phyloP scores from a whole-genome alignment of 2,888 invertebrate genomes.

The Erebia ligea region DNA sequence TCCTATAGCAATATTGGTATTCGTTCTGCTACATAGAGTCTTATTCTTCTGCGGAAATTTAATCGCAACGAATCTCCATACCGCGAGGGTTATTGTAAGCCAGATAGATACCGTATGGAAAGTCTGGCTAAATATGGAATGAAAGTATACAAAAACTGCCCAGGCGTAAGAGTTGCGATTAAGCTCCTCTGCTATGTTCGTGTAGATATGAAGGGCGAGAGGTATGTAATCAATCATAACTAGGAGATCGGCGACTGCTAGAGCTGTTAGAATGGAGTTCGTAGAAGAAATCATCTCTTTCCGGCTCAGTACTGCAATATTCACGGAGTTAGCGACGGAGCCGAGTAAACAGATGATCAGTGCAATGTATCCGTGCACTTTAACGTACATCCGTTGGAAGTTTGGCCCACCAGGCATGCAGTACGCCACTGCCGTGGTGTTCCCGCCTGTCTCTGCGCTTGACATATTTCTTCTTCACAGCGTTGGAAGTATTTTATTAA shows the following conservation, averaged over 20 bases:
- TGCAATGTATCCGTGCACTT: slow-evolving; percentile 93
- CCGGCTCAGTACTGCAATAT: slow-evolving; percentile 94
- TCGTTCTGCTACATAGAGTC: slow-evolving; percentile 90
- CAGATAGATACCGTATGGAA: slow-evolving; percentile 96
- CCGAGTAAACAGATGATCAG: slow-evolving; percentile 94
- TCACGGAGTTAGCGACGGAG: slow-evolving; percentile 93
- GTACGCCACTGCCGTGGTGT: slow-evolving; percentile 56
- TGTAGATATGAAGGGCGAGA: slow-evolving; percentile 91
- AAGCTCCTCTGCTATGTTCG: slow-evolving; percentile 79
- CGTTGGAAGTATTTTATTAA: slow-evolving; percentile 15
- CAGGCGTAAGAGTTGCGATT: slow-evolving; percentile 86
- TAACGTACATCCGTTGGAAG: slow-evolving; percentile 86
- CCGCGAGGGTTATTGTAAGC: slow-evolving; percentile 95
- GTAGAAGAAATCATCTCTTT: slow-evolving; percentile 96
- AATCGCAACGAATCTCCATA: slow-evolving; percentile 95
- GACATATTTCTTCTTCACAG: slow-evolving; percentile 36
- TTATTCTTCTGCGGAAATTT: slow-evolving; percentile 93
- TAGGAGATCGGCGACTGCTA: slow-evolving; percentile 95
- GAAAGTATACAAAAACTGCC: slow-evolving; percentile 93
- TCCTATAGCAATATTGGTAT: slow-evolving; percentile 89
- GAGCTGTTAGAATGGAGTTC: slow-evolving; percentile 94
- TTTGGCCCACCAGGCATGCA: slow-evolving; percentile 82
- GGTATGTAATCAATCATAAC: slow-evolving; percentile 98
- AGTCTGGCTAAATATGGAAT: slow-evolving; percentile 94
- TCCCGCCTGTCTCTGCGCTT: slow-evolving; percentile 44